A percentile compares a stretch with the other conserved stretches of the same genome.
phyloP scores from a whole-genome alignment of 2,113 vertebrate genomes.

The Menidia beryllina region DNA sequence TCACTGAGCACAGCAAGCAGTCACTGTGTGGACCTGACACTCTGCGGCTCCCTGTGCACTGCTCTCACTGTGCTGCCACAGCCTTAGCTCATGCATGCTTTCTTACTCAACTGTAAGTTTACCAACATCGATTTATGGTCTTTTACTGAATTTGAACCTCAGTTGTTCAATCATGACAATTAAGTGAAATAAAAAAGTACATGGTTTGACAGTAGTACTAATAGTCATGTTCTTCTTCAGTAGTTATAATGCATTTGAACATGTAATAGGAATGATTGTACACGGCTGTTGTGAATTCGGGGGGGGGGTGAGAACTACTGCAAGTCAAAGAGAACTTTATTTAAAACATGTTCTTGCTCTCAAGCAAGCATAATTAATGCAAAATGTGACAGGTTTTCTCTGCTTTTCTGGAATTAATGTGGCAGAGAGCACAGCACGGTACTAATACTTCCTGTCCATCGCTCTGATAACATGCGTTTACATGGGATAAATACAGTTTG shows the following conservation, averaged over 20 bases:
- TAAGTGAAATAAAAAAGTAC: too few relatives aligned
- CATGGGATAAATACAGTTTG: slow-evolving; percentile 17
- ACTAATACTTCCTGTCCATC: background rate
- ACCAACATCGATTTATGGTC: background rate
- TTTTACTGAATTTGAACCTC: background rate
- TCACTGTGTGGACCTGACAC: slow-evolving; percentile 9
- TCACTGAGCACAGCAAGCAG: slow-evolving; percentile 63
- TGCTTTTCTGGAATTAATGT: background rate
- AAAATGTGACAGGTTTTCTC: background rate
- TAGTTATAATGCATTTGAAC: background rate
- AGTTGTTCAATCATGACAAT: background rate
- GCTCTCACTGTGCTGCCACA: background rate
- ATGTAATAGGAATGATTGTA: background rate
- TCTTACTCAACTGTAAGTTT: background rate
- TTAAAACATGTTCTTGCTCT: slow-evolving; percentile 16
- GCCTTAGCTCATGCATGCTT: background rate
- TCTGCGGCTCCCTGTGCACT: slow-evolving; percentile 7
- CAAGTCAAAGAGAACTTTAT: too few relatives aligned
- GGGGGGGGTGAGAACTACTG: too few relatives aligned
- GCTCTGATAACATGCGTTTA: slow-evolving; percentile 15
- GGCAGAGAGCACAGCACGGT: background rate
- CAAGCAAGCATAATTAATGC: slow-evolving; percentile 33
- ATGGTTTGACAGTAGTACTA: too few relatives aligned
- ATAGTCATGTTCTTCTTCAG: too few relatives aligned
- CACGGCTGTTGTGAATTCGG: background rate